Percentiles rank a stretch among this genome's conserved stretches.
Evolutionary conservation across 2,888 invertebrate species (phyloP).

Genomic region (Drosophila helvetica): DNA sequence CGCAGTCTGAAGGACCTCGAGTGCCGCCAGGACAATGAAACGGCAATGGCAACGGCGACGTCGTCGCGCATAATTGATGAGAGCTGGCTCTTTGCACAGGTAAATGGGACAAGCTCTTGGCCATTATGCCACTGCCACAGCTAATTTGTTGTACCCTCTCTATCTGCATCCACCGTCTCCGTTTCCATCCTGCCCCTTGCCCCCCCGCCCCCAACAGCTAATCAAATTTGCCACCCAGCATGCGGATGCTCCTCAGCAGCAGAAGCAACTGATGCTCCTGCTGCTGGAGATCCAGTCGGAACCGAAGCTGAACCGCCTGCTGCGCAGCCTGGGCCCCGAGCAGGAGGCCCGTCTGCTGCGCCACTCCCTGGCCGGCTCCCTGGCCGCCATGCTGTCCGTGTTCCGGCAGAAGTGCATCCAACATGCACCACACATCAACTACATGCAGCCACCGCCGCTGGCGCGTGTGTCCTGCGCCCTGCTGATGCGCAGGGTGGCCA

Average conservation of each 20-base stretch:
- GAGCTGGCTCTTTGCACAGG: conserved; percentile 83
- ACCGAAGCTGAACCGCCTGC: conserved; percentile 84
- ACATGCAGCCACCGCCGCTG: conserved; percentile 83
- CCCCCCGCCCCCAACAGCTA: conserved; percentile 68
- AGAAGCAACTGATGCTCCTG: conserved; percentile 79
- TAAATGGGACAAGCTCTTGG: conserved; percentile 62
- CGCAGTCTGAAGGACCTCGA: conserved; percentile 67
- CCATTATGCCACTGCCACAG: conserved; percentile 45
- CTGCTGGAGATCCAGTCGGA: conserved; percentile 83
- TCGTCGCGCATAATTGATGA: conserved; percentile 82
- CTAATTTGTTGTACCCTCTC: conserved; percentile 48
- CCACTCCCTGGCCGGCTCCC: conserved; percentile 85
- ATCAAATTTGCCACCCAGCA: conserved; percentile 81
- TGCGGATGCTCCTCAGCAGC: conserved; percentile 74
- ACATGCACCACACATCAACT: conserved; percentile 83
- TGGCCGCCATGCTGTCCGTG: conserved; percentile 84
- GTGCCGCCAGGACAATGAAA: conserved; percentile 60
- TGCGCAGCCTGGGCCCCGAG: conserved; percentile 73
- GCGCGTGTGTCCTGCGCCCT: conserved; percentile 80
- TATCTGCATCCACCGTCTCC: neutral
- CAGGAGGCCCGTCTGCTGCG: conserved; percentile 84
- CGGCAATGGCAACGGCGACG: conserved; percentile 56
- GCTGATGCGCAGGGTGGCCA: conserved; percentile 74
- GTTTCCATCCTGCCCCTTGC: neutral
- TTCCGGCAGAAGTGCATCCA: conserved; percentile 83